Conservation (phyloP, 2,113 vertebrate species). For the Tor tambroides region DNA sequence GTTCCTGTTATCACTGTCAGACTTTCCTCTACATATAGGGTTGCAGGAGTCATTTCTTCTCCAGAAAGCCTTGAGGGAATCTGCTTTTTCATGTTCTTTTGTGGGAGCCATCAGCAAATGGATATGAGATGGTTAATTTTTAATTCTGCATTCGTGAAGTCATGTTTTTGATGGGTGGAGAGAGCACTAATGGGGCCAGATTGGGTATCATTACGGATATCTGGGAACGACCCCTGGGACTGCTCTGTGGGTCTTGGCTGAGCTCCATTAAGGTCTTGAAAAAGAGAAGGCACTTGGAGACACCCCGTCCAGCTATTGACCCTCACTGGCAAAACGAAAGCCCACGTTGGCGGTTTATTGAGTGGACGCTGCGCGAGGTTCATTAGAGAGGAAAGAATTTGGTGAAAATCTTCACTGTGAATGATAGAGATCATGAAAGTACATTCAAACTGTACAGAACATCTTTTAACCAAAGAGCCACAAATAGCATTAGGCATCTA, state of each 20-base stretch:
- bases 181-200: constrained; percentile 77
- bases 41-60: constrained; percentile 70
- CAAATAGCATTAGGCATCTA: constrained; percentile 19
- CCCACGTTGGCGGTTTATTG: constrained; percentile 68
- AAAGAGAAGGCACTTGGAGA: constrained; percentile 74
- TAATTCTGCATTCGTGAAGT: constrained; percentile 78
- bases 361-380: constrained; percentile 68
- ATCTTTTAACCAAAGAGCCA: background rate
- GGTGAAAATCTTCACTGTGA: background rate
- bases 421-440: background rate
- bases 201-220: constrained; percentile 80
- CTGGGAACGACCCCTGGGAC: constrained; percentile 73
- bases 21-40: constrained; percentile 71
- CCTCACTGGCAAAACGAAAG: constrained; percentile 65
- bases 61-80: constrained; percentile 71
- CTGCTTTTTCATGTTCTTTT: constrained; percentile 74
- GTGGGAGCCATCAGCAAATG: constrained; percentile 75
- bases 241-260: constrained; percentile 68
- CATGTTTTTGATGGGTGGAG: constrained; percentile 70
- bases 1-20: constrained; percentile 70
- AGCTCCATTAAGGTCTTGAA: constrained; percentile 73
- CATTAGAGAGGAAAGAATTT: constrained; percentile 67
- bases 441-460: background rate
- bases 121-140: constrained; percentile 84
- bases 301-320: constrained; percentile 76